Conservation (phyloP, 2,113 vertebrate species). For the Semnornis frantzii region DNA sequence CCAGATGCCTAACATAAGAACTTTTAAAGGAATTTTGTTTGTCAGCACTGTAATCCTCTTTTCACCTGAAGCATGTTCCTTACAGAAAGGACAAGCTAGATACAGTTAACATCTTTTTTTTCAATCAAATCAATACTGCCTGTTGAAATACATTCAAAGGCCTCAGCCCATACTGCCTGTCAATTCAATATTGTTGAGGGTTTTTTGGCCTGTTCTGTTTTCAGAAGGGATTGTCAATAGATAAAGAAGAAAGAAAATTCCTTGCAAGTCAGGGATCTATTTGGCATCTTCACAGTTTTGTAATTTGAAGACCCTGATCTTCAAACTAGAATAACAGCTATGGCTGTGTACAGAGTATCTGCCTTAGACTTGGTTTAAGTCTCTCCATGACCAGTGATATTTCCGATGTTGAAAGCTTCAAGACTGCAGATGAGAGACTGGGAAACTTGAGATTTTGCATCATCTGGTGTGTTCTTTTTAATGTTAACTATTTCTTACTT, state of each 20-base stretch:
- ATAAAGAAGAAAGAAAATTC: background rate
- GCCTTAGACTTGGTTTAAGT: background rate
- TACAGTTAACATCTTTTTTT: background rate
- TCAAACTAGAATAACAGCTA: background rate
- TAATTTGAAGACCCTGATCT: background rate
- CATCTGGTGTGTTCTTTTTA: background rate
- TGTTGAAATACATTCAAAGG: background rate
- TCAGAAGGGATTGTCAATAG: background rate
- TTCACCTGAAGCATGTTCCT: background rate
- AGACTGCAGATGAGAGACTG: background rate
- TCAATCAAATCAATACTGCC: background rate
- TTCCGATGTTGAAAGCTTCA: background rate
- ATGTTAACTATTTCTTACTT: constrained; percentile 7
- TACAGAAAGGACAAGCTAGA: background rate
- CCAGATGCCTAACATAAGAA: background rate
- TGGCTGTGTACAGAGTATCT: background rate
- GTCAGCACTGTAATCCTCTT: background rate
- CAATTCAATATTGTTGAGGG: background rate
- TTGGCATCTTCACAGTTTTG: background rate
- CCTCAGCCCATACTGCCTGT: background rate
- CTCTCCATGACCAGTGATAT: background rate
- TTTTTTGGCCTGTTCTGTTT: background rate
- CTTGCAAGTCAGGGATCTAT: background rate
- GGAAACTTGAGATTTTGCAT: background rate
- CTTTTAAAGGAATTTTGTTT: background rate